Base-by-base conservation (phyloP, 2,888 invertebrate genomes). In the Meiosimyza platycephala region DNA sequence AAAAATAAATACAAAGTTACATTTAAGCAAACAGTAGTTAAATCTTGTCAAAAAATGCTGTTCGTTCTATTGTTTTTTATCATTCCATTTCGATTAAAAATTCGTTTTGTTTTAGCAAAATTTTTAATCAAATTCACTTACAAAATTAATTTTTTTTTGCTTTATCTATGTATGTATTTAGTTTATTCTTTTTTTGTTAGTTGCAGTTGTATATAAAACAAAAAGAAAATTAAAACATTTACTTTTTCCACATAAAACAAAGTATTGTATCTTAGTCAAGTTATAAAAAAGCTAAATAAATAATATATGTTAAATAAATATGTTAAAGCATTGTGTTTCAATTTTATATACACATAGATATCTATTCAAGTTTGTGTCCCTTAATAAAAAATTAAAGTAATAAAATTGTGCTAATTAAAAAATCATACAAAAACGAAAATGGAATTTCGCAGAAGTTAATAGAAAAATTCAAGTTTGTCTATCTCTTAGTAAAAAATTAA, bases 101-200 rank as follows among this genome's bases (percentile, higher is more conserved):
- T 40, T 72, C 3, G 6, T 71, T 60, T 73, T 69, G 40, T 71
- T 63, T 73, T 64, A 51, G 18, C 50, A 51, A 66, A 13, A 54
- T 66, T 66, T 40, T 11, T 12, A 18, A 54, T 18, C 13, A n/a
- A 66, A 66, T 18, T 33, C 15, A 68, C 40, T 40, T 40, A 1
- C 9, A 40, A 9, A 40, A 40, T 40, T 40, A 40, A 76, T 50
- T 72, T 73, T 63, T 69, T 72, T 33, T 72, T 74, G 57, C 60
- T 57, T 62, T 60, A 72, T 76, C 65, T 76, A 72, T 57, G 55
- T 60, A 72, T 76, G 63, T 76, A 72, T 69, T 74, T 75, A 78
- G 76, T 81, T 79, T 78, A 75, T 79, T 76, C 76, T 80, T 76
- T 64, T 76, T 80, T 77, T 57, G 9, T 67, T 57, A 18, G 12